phyloP scores from a whole-genome alignment of 2,797 vertebrate species.

The Hydrophis major region DNA sequence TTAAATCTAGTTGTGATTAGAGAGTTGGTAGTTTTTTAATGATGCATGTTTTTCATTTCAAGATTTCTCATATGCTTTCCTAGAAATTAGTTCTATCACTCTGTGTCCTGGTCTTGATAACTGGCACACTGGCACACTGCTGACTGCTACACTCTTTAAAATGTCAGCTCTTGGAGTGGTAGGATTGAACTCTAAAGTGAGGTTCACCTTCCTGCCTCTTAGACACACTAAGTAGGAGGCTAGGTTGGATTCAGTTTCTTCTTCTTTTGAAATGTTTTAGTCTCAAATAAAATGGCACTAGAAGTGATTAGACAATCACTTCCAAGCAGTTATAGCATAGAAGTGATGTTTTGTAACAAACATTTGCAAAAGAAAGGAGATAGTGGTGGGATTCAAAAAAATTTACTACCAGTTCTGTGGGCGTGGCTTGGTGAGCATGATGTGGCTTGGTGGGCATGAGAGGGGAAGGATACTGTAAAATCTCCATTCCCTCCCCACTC shows the following conservation, averaged over 20 bases:
- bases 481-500: too few species aligned
- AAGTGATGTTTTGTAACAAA: constrained; percentile 53
- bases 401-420: too few species aligned
- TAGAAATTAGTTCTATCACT: constrained; percentile 17
- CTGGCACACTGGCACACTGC: constrained; percentile 54
- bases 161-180: constrained; percentile 56
- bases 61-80: constrained; percentile 16
- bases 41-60: constrained; percentile 15
- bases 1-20: constrained; percentile 40
- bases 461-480: too few species aligned
- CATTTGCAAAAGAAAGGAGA: constrained; percentile 27
- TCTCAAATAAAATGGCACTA: constrained; percentile 56
- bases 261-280: constrained; percentile 60
- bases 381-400: too few species aligned
- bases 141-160: constrained; percentile 51
- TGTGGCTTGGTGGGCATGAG: too few species aligned
- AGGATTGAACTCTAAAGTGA: constrained; percentile 58
- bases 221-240: constrained; percentile 41
- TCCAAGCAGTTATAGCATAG: constrained; percentile 55
- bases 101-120: constrained; percentile 43
- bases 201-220: constrained; percentile 38
- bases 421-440: too few species aligned
- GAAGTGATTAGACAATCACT: constrained; percentile 61
- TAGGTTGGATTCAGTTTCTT: constrained; percentile 53
- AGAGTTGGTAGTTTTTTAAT: constrained; percentile 20